A percentile compares a stretch with the other conserved stretches of the same genome.
These are phyloP conservation scores for Neomorphus geoffroyi DNA, from an alignment of 2,797 vertebrate species.

Conservation along the genomic window DNA sequence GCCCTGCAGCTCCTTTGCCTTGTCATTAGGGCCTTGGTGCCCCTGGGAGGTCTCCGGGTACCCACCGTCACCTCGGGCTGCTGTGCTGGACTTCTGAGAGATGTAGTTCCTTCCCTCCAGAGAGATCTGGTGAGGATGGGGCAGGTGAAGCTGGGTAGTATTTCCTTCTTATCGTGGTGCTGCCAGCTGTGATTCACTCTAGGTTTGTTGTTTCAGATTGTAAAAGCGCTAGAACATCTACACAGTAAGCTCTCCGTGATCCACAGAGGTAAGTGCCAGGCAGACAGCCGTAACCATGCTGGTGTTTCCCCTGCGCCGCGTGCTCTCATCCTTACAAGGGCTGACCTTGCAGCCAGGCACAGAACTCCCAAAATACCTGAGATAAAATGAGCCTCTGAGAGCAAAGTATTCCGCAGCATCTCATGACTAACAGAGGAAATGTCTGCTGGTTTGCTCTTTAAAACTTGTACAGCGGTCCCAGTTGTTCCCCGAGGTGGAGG, in stretches of 20 bases:
- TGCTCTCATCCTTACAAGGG: neutral
- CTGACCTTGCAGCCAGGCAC: neutral
- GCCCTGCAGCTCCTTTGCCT: neutral
- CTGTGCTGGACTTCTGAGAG: neutral
- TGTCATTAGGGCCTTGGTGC: neutral
- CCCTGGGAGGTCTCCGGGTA: neutral
- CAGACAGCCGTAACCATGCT: neutral
- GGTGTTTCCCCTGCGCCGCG: neutral
- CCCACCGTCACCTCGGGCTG: neutral
- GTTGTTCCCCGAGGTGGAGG: neutral
- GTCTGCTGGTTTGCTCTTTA: neutral
- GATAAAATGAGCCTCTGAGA: neutral
- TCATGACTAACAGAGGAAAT: neutral
- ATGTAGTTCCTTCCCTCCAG: neutral
- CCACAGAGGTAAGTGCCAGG: constrained; percentile 87
- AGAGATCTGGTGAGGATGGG: neutral
- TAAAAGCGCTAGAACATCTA: constrained; percentile 95
- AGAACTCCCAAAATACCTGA: neutral
- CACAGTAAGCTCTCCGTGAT: constrained; percentile 97
- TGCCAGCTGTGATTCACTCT: constrained; percentile 9
- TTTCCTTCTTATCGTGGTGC: neutral
- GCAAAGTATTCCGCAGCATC: neutral
- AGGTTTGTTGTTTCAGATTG: constrained; percentile 82
- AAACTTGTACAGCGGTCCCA: neutral
- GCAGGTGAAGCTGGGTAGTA: neutral